Evolutionary conservation across 2,797 vertebrate species (phyloP).

Genomic region (Pogoniulus pusillus): DNA sequence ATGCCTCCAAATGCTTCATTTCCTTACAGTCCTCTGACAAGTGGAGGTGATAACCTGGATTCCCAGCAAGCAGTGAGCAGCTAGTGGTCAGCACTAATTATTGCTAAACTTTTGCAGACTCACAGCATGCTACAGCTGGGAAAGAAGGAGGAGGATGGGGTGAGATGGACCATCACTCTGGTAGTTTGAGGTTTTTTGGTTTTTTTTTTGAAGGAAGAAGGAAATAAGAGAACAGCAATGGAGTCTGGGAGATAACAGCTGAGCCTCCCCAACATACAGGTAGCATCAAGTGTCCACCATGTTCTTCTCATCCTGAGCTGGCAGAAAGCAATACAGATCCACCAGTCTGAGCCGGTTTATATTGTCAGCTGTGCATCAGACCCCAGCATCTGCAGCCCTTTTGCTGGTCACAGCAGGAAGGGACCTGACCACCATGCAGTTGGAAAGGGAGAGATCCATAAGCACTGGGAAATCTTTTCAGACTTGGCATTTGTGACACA

Average conservation of each 20-base stretch:
- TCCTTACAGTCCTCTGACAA: slow-evolving; percentile 63
- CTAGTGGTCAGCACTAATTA: slow-evolving; percentile 66
- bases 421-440: background rate
- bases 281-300: background rate
- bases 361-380: background rate
- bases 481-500: slow-evolving; percentile 11
- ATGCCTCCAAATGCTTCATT: slow-evolving; percentile 59
- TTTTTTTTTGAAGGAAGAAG: background rate
- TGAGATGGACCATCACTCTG: background rate
- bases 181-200: background rate
- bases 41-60: slow-evolving; percentile 53
- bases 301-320: background rate
- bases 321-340: background rate
- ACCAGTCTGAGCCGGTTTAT: background rate
- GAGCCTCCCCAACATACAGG: background rate
- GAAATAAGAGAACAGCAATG: background rate
- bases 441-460: background rate
- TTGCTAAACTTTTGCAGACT: slow-evolving; percentile 60
- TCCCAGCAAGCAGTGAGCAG: slow-evolving; percentile 40
- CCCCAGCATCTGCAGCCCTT: background rate
- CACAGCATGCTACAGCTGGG: background rate
- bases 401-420: background rate
- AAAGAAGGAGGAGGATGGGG: background rate
- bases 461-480: background rate
- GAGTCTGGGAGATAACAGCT: background rate